phyloP scores from a whole-genome alignment of 2,797 vertebrate genomes.

The Xenentodon cancila region DNA sequence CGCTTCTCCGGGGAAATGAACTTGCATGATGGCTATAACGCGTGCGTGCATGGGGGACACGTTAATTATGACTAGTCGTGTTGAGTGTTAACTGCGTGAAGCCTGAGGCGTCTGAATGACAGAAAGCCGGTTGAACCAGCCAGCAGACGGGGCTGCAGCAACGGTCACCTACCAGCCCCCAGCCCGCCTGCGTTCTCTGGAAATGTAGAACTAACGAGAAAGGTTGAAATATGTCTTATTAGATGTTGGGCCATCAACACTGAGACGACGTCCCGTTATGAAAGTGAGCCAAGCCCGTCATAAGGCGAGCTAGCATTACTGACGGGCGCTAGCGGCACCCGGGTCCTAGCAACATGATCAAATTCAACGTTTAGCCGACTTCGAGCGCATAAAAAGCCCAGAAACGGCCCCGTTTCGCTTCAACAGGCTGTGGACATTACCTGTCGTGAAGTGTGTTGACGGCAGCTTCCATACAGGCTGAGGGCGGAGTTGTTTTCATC shows the following conservation, averaged over 20 bases:
- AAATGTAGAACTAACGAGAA: no score
- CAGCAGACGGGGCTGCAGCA: conserved; percentile 27
- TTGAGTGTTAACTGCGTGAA: not conserved
- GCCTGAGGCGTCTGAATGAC: conserved; percentile 22
- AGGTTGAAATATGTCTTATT: rapidly evolving
- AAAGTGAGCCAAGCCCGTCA: conserved; percentile 2
- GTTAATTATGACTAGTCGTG: no score
- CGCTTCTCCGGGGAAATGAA: not conserved
- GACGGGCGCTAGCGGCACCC: conserved; percentile 17
- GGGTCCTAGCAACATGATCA: not conserved
- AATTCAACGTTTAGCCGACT: not conserved
- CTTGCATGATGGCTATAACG: rapidly evolving
- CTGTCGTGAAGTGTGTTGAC: conserved; percentile 84
- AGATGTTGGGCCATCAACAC: rapidly evolving
- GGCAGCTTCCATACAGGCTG: conserved; percentile 81
- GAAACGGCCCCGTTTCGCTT: not conserved
- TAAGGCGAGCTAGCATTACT: not conserved
- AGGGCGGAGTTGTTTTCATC: conserved; percentile 67
- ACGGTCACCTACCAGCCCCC: conserved; percentile 30
- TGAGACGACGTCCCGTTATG: rapidly evolving
- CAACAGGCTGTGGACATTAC: conserved; percentile 50
- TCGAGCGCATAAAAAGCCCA: not conserved
- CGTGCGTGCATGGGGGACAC: rapidly evolving
- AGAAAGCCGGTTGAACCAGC: conserved; percentile 40
- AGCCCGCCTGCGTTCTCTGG: not conserved